A percentile compares a stretch with the other conserved stretches of the same genome.
These are phyloP conservation scores for Pseudeuparius sepicola DNA, from an alignment of 2,888 invertebrate species.

Conservation along the genomic window DNA sequence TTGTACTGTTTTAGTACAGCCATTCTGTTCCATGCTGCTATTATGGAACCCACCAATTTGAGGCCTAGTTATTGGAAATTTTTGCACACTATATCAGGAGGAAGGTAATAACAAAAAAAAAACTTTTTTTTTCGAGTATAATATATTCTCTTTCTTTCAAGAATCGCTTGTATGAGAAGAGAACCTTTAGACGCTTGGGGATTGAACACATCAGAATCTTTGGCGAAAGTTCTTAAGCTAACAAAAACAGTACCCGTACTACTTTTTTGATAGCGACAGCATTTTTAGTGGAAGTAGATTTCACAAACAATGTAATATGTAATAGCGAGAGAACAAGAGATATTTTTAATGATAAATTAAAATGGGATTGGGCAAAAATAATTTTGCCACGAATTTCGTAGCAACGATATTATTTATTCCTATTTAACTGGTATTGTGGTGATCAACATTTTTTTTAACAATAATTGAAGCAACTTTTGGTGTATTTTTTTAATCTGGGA, in stretches of 20 bases:
- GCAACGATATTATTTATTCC: no score
- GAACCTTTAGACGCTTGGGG: slow-evolving; percentile 51
- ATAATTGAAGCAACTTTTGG: no score
- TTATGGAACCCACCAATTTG: slow-evolving; percentile 68
- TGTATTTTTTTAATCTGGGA: no score
- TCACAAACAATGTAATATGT: no score
- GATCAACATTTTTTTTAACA: no score
- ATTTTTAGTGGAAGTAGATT: no score
- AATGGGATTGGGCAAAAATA: no score
- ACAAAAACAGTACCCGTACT: slow-evolving; percentile 38
- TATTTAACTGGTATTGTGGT: no score
- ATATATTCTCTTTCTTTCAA: slow-evolving; percentile 30
- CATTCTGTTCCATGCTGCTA: slow-evolving; percentile 65
- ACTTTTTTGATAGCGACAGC: slow-evolving; percentile 21
- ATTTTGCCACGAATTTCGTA: no score
- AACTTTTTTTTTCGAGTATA: slow-evolving; percentile 4
- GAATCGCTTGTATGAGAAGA: slow-evolving; percentile 51
- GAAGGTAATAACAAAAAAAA: slow-evolving; percentile 48
- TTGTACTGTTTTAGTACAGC: slow-evolving; percentile 71
- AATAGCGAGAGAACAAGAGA: no score
- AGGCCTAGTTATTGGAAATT: slow-evolving; percentile 79
- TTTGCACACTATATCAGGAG: slow-evolving; percentile 62
- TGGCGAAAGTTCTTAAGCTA: slow-evolving; percentile 39
- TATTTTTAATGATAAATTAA: no score
- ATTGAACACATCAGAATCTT: slow-evolving; percentile 42